Percentiles rank a stretch among this genome's conserved stretches.
phyloP scores from a whole-genome alignment of 2,797 vertebrate genomes.

The Falco novaeseelandiae region DNA sequence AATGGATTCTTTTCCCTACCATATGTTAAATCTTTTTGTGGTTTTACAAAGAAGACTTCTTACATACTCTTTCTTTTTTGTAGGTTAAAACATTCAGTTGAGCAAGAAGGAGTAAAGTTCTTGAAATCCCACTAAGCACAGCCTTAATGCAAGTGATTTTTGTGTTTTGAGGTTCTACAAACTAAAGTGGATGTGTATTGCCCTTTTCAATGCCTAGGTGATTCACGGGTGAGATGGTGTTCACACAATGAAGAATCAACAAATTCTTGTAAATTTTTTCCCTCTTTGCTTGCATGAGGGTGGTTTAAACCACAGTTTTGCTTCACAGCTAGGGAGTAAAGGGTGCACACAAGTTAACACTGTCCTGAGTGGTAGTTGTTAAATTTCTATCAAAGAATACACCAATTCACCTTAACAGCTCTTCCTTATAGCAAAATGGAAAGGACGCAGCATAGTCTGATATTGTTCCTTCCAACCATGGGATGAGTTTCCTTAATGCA shows the following conservation, averaged over 20 bases:
- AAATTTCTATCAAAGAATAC: neutral
- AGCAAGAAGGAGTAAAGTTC: neutral
- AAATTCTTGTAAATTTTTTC: neutral
- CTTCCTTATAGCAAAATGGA: neutral
- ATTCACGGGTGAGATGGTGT: neutral
- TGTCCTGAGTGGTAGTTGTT: neutral
- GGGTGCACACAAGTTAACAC: neutral
- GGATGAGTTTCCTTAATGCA: neutral
- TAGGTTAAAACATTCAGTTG: neutral
- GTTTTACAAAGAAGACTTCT: neutral
- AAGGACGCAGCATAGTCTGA: neutral
- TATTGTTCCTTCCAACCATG: conserved; percentile 3
- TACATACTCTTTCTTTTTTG: neutral
- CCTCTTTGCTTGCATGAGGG: neutral
- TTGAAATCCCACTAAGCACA: neutral
- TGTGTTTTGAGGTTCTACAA: neutral
- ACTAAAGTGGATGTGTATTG: neutral
- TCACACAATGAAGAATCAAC: neutral
- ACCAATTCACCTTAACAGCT: neutral
- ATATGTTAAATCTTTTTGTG: neutral
- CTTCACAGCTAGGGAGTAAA: neutral
- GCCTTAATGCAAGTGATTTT: neutral
- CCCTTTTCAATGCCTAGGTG: neutral
- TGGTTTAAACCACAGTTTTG: neutral
- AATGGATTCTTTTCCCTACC: neutral